A percentile compares a stretch with the other conserved stretches of the same genome.
These are phyloP conservation scores for Leucophenga maculata DNA, from an alignment of 2,888 invertebrate genomes.

Conservation along the genomic window DNA sequence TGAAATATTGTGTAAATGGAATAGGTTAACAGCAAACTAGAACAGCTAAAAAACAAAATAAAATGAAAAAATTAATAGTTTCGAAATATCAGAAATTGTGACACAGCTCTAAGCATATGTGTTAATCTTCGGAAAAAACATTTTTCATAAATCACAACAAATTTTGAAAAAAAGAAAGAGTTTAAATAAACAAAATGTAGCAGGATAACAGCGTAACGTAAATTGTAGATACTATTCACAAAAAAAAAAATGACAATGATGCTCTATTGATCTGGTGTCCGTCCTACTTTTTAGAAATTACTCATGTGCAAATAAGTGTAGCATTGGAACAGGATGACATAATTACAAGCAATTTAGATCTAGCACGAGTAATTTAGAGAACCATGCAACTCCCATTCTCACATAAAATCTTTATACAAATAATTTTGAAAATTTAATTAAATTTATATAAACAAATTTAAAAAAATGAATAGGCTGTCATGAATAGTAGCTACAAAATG, in stretches of 20 bases:
- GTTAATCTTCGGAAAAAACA: background rate
- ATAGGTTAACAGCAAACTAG: no score
- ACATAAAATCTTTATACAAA: conserved; percentile 45
- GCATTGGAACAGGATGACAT: conserved; percentile 33
- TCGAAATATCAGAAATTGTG: no score
- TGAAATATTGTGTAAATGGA: no score
- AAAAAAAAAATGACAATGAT: background rate
- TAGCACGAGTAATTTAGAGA: background rate
- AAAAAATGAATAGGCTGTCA: background rate
- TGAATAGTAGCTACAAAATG: conserved; percentile 18
- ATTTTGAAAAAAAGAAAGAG: no score
- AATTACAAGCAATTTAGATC: background rate
- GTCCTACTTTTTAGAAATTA: conserved; percentile 29
- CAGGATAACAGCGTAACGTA: conserved; percentile 26
- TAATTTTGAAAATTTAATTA: conserved; percentile 33
- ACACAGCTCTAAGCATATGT: no score
- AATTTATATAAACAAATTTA: conserved; percentile 16
- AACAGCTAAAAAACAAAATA: no score
- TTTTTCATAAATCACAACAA: background rate
- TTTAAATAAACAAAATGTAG: background rate
- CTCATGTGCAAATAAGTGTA: conserved; percentile 39
- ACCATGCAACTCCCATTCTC: conserved; percentile 25
- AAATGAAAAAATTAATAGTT: no score
- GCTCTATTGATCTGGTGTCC: no score
- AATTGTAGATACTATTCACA: conserved; percentile 18